A percentile compares a stretch with the other conserved stretches of the same genome.
Conservation (phyloP, 2,797 vertebrate species). For the Passerculus sandwichensis region DNA sequence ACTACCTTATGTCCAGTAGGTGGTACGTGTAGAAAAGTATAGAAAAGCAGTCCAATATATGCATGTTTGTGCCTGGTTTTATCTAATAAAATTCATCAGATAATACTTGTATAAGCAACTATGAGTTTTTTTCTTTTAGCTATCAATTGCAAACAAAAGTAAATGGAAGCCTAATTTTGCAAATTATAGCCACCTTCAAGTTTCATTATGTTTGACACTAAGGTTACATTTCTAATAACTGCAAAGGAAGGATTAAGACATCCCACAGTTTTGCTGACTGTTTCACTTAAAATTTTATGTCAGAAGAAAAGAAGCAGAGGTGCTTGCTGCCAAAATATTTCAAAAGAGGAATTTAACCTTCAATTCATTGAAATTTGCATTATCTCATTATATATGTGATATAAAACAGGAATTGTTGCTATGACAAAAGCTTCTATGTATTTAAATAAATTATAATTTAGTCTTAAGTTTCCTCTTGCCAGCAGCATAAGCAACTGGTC, state of each 20-base stretch:
- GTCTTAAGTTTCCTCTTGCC: not conserved
- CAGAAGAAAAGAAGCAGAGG: not conserved
- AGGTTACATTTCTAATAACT: not conserved
- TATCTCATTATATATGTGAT: not conserved
- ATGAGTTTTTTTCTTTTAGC: not conserved
- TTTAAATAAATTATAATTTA: not conserved
- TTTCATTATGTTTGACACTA: not conserved
- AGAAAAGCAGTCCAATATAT: not conserved
- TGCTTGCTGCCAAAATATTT: not conserved
- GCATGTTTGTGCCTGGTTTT: not conserved
- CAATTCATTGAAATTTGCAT: not conserved
- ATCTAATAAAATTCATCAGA: not conserved
- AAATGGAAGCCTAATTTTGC: not conserved
- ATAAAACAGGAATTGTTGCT: not conserved
- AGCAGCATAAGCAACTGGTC: not conserved
- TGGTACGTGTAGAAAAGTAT: not conserved
- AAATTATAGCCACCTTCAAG: not conserved
- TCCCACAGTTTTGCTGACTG: not conserved
- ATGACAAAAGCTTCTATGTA: not conserved
- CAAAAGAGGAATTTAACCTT: not conserved
- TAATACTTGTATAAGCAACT: not conserved
- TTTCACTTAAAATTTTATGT: not conserved
- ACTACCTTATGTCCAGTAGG: not conserved
- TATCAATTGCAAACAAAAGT: not conserved
- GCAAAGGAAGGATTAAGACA: not conserved